Base-by-base conservation (phyloP, 2,797 vertebrate species). In the Trachops cirrhosus region DNA sequence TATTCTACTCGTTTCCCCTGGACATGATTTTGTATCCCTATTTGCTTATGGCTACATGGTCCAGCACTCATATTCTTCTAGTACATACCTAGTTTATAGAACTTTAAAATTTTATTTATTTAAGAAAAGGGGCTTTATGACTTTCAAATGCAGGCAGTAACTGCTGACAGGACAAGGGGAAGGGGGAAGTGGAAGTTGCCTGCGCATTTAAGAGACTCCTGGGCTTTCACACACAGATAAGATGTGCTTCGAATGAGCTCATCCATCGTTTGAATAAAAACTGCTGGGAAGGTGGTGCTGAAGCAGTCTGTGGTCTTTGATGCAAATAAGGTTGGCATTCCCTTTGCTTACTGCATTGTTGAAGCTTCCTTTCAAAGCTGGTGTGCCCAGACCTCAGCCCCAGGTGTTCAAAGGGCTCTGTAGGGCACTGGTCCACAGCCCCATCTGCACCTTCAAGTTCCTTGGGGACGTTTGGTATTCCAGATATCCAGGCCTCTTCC, bases 141-240 rank as follows among this genome's bases (percentile, higher is more conserved):
- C 95, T 97, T 97, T 97, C 78, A 94, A 95, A 97, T 96, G 73
- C 82, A 37, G 64, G 39, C 41, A 75, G 88, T 96, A 95, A 97
- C 88, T 97, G 97, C 96, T 98, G 96, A 97, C 94, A 95, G 96
- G 88, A 97, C 83, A 57, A 94, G 95, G 70, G 52, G 82, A 93
- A 79, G 84, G 39, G 85, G 11, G 29, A 86, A 82, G 73, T 91
- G 74, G 79, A 97, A 74, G 96, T 59, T 91, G 92, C 77, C 93
- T 89, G 16, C 93, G 74, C 92, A 94, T 95, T 97, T 83, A 91
- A 89, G 93, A 97, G 95, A 95, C 59, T 95, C 75, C 96, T 85
- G 79, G 77, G 92, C 97, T 96, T 98, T 95, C 59, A 91, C 75
- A 79, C 91, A 94, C 29, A 95, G 97, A 97, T 97, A 98, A 98